phyloP scores from a whole-genome alignment of 2,113 vertebrate genomes.

The Heterotilapia buettikoferi region DNA sequence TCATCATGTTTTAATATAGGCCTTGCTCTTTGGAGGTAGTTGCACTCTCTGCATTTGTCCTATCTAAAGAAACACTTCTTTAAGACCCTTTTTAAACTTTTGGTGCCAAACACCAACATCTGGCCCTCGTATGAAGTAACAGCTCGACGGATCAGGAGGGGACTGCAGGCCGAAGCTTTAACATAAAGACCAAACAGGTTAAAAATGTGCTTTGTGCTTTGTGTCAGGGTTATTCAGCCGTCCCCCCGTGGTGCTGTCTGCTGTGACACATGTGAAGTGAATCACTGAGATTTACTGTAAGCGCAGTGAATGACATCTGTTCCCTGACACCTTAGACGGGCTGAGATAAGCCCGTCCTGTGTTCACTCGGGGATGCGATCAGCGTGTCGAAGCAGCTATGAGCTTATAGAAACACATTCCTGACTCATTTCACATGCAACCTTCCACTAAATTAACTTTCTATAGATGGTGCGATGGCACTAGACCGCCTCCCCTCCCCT shows the following conservation, averaged over 20 bases:
- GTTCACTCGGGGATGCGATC: not conserved
- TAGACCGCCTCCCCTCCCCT: not conserved
- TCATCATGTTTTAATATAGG: not conserved
- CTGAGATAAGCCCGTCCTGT: not conserved
- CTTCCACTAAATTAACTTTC: not conserved
- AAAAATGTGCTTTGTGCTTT: not conserved
- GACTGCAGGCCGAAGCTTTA: not conserved
- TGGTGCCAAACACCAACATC: not conserved
- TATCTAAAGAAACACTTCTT: not conserved
- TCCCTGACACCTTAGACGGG: not conserved
- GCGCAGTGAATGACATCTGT: slow-evolving; percentile 3
- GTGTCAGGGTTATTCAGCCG: not conserved
- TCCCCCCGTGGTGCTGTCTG: not conserved
- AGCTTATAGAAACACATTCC: slow-evolving; percentile 3
- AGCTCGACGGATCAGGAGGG: not conserved
- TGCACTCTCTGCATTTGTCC: not conserved
- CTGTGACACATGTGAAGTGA: not conserved
- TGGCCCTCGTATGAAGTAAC: not conserved
- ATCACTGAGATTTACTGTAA: slow-evolving; percentile 22
- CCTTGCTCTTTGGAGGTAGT: not conserved
- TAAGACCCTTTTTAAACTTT: not conserved
- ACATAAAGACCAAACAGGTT: not conserved
- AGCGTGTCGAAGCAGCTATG: slow-evolving; percentile 23
- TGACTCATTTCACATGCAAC: not conserved
- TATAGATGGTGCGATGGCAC: not conserved